Percentiles rank a stretch among this genome's conserved stretches.
Evolutionary conservation across 2,888 invertebrate species (phyloP).

Genomic region (Teleiodes luculella): DNA sequence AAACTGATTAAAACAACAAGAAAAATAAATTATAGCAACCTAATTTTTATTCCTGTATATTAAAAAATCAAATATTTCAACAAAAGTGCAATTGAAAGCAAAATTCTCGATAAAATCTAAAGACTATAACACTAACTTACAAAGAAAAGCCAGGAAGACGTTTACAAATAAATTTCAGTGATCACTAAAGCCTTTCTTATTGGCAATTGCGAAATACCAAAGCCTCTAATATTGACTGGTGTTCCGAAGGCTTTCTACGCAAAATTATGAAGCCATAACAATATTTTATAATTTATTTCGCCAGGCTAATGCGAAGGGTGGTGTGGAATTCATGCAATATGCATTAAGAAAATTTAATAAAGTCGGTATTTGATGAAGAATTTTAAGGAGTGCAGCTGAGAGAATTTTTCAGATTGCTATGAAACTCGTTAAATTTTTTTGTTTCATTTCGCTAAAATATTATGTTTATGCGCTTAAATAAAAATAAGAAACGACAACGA

Average conservation of each 20-base stretch:
- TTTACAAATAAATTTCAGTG: conserved; percentile 18
- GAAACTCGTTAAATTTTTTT: neutral
- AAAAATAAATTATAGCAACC: no score
- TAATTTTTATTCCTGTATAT: no score
- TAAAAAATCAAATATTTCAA: neutral
- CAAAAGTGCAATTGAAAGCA: neutral
- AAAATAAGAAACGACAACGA: no score
- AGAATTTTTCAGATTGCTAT: neutral
- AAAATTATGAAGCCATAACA: conserved; percentile 25
- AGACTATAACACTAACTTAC: neutral
- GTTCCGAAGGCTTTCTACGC: conserved; percentile 15
- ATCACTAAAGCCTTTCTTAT: conserved; percentile 21
- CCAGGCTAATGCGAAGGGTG: conserved; percentile 14
- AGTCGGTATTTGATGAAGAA: conserved; percentile 11
- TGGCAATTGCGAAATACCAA: conserved; percentile 21
- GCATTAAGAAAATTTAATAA: conserved; percentile 25
- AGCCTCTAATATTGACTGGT: conserved; percentile 19
- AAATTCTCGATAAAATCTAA: neutral
- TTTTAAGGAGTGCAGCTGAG: neutral
- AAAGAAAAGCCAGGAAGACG: conserved; percentile 1
- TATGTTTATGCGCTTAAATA: no score
- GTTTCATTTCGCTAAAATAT: neutral
- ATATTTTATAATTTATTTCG: conserved; percentile 28
- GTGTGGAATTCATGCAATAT: conserved; percentile 23
- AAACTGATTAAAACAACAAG: no score